Base-by-base conservation (phyloP, 1,140 invertebrate genomes). In the Drosophila virilis region DNA sequence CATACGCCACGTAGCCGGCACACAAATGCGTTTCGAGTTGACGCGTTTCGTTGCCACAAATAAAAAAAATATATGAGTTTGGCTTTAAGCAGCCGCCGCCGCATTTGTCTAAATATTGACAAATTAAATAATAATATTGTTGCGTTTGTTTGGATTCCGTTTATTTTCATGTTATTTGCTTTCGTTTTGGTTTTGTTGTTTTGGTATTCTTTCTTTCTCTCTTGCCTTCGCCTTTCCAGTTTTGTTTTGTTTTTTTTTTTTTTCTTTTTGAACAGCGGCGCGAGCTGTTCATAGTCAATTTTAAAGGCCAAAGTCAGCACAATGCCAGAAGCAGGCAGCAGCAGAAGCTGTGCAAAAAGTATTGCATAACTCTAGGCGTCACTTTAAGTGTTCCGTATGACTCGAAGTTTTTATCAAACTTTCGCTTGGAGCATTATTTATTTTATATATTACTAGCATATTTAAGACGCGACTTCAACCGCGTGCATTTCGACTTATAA, bases 61-160 rank as follows among this genome's bases (percentile, higher is more conserved):
- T 37, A 28, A 2, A 28, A 28, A 28, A 28, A 28, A 28, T 28
- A 5, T 5, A 28, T 28, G 17, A 58, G 55, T 54, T 55, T 43
- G 37, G 33, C 55, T 52, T 28, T 33, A 55, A 65, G 59, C 48
- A 60, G 51, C 35, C 54, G 32, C 17, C 35, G 17, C 15, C 17
- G 48, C 80, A 84, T 67, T 84, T 84, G 80, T 85, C 40, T 61
- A 84, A 85, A 84, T 75, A 85, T 74, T 74, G 73, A 65, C 33
- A 74, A 71, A 78, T 69, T 60, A 10, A 7, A 48, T 38, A 69
- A 69, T 77, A 77, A 79, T 79, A 62, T 65, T 68, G 33, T n/a
- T 40, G 17, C 43, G 50, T 64, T 13, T 38, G 51, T 69, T 62
- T 57, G 48, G 9, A 15, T 38, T 45, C 28, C 37, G 50, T 69